Base-by-base conservation (phyloP, 2,113 vertebrate genomes). In the Bettongia penicillata region DNA sequence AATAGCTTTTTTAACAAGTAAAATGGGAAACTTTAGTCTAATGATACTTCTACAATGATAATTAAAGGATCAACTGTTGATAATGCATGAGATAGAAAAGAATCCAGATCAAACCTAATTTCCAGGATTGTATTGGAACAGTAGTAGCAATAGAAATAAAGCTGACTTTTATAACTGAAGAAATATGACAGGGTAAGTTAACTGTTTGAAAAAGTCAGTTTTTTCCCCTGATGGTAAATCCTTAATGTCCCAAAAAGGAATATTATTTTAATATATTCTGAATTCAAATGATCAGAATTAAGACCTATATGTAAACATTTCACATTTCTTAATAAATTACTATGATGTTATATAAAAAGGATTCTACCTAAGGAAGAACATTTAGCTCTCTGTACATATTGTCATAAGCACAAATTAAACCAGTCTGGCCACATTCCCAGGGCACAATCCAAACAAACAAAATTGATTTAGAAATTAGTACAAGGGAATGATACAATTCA, bases 221-320 rank as follows among this genome's bases (percentile, higher is more conserved):
- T 28, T 96, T 94, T 77, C 94, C 93, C 91, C 50, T 93, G 28
- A 94, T 95, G 95, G 93, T 89, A 95, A 93, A 12, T 3, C 48
- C 68, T 93, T 94, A 51, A 52, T 95, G 91, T 89, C 55, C 23
- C 61, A 2, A 94, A 95, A 92, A 28, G 96, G 91, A 97, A 61
- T 93, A 94, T 91, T 84, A 84, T 84, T 84, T 43, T 96, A 93
- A 92, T 96, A 93, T 92, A 10, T 47, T 92, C 50, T 89, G 26
- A 89, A 91, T 95, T 89, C 52, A 97, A 96, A 92, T 53, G 90
- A 77, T 51, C 92, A 92, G 91, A 97, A 31, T n/a, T 50, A n/a
- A 95, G 91, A 84, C 68, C 28, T 68, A 26, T 77, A 22, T 93
- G 31, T 0, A 91, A 95, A 68, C 51, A 89, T 47, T 90, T 96